phyloP scores from a whole-genome alignment of 1,140 invertebrate genomes.

The Drosophila dunni region DNA sequence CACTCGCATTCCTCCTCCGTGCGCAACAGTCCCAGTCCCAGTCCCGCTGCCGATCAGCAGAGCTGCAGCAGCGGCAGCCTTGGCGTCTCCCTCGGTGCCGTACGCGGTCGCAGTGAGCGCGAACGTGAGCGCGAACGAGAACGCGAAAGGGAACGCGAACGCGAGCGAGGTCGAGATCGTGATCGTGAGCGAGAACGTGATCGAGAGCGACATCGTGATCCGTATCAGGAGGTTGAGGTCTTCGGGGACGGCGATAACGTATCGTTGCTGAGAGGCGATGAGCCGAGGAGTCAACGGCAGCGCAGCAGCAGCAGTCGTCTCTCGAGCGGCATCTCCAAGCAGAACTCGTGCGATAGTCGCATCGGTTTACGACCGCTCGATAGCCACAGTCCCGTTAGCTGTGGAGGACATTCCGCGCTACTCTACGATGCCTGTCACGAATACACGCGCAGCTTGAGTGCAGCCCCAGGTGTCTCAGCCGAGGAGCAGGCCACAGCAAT shows the following conservation, averaged over 20 bases:
- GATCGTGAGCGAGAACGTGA: not conserved
- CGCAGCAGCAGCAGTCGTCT: slow-evolving; percentile 73
- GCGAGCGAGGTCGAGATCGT: not conserved
- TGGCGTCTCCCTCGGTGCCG: slow-evolving; percentile 31
- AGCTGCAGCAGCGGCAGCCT: slow-evolving; percentile 57
- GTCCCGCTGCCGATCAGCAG: slow-evolving; percentile 51
- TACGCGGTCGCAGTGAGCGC: slow-evolving; percentile 23
- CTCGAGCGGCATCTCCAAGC: slow-evolving; percentile 77
- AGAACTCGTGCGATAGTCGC: slow-evolving; percentile 74
- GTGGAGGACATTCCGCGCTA: slow-evolving; percentile 68
- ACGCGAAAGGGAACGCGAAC: not conserved
- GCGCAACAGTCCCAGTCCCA: slow-evolving; percentile 52
- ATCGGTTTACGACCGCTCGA: slow-evolving; percentile 54
- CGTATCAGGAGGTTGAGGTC: not conserved
- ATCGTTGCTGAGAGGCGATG: slow-evolving; percentile 67
- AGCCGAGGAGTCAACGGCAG: slow-evolving; percentile 57
- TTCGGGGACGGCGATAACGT: slow-evolving; percentile 53
- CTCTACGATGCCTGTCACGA: slow-evolving; percentile 77
- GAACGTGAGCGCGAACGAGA: slow-evolving; percentile 20
- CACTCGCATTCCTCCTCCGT: slow-evolving; percentile 42
- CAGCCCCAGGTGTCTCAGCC: slow-evolving; percentile 45
- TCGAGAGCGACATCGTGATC: not conserved
- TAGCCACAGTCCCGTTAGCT: slow-evolving; percentile 75
- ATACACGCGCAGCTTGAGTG: slow-evolving; percentile 75
- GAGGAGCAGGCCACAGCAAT: slow-evolving; percentile 6